Base-by-base conservation (phyloP, 1,140 invertebrate species). In the Hylyphantes graminicola region DNA sequence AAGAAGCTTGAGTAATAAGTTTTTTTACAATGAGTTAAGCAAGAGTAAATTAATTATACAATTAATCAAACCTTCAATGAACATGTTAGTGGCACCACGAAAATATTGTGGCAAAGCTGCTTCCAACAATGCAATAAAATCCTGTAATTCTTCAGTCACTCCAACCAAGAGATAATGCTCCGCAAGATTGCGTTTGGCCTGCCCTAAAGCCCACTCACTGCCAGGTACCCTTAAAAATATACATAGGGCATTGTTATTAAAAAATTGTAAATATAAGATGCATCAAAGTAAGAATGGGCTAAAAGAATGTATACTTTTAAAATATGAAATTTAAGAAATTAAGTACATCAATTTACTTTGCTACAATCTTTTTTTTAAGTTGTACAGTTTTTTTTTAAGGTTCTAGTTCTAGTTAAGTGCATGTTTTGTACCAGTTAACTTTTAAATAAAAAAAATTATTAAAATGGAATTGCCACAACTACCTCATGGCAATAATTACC, bases 121-220 rank as follows among this genome's bases (percentile, higher is more conserved):
- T 90, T 99, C 97, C 15, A 99, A 91, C n/a, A 98, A 90, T 85
- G 94, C 93, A 65, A 99, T 93, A 91, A 99, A 99, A 88, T 98
- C 96, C 84, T 94, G 92, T 89, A 99, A 92, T 89, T 98, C 94
- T 89, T 99, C 98, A 0, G 97, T 99, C 0, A 98, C 93, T 35
- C 98, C 98, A 51, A 99, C 97, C 61, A 99, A 88, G 78, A 99
- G 92, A 90, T 98, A 99, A 89, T 97, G 93, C 86, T 95, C 93
- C n/a, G 97, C 92, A 84, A 99, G 91, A 91, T 99, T 99, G 83
- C 93, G 92, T 91, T 99, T 99, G 12, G 98, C 98, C 92, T 97
- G 94, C 87, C 96, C 93, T 61, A 99, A 89, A 0, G 97, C 97
- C 96, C 97, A 98, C 87, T 92, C 91, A 90, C 94, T 98, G 53